Evolutionary conservation across 2,797 vertebrate species (phyloP).

Genomic region (Borostomias antarcticus): DNA sequence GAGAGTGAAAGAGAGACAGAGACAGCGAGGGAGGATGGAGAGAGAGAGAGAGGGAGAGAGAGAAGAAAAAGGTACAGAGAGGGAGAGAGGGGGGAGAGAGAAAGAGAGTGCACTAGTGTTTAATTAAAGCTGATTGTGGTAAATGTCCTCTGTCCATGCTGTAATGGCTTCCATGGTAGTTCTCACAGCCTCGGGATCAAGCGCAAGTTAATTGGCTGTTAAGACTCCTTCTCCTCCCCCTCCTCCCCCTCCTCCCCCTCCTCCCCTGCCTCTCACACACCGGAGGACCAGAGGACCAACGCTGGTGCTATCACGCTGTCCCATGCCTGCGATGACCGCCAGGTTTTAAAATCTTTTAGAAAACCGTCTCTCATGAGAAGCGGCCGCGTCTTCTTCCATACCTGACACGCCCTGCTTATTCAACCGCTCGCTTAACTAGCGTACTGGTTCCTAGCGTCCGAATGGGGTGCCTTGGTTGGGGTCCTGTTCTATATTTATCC

Average conservation of each 20-base stretch:
- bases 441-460: background rate
- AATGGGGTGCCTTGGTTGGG: background rate
- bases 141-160: constrained; percentile 59
- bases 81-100: constrained; percentile 2
- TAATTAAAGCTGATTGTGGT: constrained; percentile 65
- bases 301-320: constrained; percentile 21
- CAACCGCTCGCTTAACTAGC: too few species aligned
- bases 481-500: constrained; percentile 17
- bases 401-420: background rate
- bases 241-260: background rate
- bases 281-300: background rate
- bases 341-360: background rate
- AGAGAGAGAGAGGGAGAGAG: background rate
- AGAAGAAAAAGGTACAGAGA: background rate
- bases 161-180: constrained; percentile 55
- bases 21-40: background rate
- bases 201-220: constrained; percentile 62
- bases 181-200: constrained; percentile 53
- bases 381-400: background rate
- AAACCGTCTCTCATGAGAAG: background rate
- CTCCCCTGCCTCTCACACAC: background rate
- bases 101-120: constrained; percentile 38
- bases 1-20: background rate
- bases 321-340: constrained; percentile 6
- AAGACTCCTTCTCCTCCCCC: constrained; percentile 40